Conservation (phyloP, 2,888 invertebrate genomes). For the Noctua janthina region DNA sequence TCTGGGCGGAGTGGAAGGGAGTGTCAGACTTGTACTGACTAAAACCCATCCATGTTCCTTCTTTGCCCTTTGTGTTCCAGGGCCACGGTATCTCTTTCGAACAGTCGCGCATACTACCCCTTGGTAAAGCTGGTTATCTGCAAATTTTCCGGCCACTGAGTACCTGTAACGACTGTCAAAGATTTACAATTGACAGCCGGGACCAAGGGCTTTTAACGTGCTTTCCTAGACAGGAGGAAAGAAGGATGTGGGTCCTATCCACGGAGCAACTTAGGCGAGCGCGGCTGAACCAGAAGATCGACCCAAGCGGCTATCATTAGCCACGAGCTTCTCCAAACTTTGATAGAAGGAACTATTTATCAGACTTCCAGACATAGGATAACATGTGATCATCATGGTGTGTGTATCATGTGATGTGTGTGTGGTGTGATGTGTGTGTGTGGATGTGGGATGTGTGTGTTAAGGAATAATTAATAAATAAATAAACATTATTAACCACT, state of each 20-base stretch:
- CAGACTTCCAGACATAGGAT: neutral
- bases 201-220: neutral
- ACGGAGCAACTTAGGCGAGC: neutral
- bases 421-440: no score
- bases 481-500: constrained; percentile 1
- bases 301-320: neutral
- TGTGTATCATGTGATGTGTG: no score
- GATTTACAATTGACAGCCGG: neutral
- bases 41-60: no score
- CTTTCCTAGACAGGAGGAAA: neutral
- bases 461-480: no score
- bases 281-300: neutral
- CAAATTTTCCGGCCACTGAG: neutral
- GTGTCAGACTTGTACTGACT: no score
- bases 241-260: neutral
- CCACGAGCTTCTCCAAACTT: neutral
- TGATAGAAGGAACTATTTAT: neutral
- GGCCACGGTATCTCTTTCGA: no score
- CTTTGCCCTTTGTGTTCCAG: no score
- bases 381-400: no score
- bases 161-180: neutral
- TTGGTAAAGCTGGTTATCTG: neutral
- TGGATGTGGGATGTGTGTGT: no score
- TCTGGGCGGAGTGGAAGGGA: no score
- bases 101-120: no score